These are phyloP conservation scores for Martes martes DNA, from an alignment of 2,113 vertebrate genomes.

Conservation along the genomic window DNA sequence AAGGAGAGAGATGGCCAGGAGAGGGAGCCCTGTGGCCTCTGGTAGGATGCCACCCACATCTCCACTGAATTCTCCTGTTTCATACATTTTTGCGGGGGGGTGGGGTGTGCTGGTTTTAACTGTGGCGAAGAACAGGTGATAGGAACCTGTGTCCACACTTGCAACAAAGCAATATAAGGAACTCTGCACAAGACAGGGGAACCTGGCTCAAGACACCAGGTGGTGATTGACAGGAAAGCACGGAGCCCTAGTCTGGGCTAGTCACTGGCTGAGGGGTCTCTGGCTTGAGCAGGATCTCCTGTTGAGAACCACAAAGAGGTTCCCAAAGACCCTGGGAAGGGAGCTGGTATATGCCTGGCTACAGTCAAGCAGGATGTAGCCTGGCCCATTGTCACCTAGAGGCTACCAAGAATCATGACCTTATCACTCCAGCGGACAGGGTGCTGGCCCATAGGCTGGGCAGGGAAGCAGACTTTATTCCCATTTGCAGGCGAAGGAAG, in stretches of 20 bases:
- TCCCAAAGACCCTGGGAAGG: background rate
- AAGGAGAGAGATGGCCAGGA: slow-evolving; percentile 34
- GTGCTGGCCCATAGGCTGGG: background rate
- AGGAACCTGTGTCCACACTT: background rate
- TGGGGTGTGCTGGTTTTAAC: background rate
- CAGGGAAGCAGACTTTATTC: background rate
- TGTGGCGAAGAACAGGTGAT: fast-evolving
- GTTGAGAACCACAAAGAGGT: background rate
- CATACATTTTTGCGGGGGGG: background rate
- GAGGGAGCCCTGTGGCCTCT: slow-evolving; percentile 57
- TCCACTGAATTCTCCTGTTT: background rate
- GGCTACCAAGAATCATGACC: background rate
- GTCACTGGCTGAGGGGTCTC: background rate
- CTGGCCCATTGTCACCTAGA: background rate
- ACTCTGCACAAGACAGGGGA: background rate
- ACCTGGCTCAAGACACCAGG: background rate
- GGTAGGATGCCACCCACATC: fast-evolving
- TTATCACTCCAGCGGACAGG: background rate
- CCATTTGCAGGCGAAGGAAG: background rate
- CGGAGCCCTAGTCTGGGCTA: background rate
- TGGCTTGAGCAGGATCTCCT: background rate
- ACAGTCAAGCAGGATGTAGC: fast-evolving
- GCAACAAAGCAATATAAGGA: background rate
- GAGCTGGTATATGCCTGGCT: background rate
- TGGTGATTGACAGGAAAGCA: background rate